These are phyloP conservation scores for Temnothorax rugatulus DNA, from an alignment of 2,888 invertebrate genomes.

Conservation along the genomic window DNA sequence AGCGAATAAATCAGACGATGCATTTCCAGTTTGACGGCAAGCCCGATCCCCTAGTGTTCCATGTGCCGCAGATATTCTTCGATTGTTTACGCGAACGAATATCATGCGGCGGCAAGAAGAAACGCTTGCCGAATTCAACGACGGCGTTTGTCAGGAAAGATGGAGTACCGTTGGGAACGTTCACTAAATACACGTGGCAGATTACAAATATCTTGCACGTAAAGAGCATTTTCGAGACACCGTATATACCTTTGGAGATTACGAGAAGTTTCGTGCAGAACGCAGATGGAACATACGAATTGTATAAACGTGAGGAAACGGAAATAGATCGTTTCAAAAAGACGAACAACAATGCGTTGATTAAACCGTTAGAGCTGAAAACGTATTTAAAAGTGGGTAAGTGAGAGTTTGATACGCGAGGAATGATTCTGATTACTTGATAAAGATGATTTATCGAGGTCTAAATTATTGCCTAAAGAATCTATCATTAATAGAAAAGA, in stretches of 20 bases:
- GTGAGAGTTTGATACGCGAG: constrained; percentile 68
- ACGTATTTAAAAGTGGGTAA: constrained; percentile 90
- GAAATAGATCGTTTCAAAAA: constrained; percentile 84
- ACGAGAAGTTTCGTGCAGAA: constrained; percentile 90
- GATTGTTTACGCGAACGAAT: constrained; percentile 91
- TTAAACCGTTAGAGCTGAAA: constrained; percentile 88
- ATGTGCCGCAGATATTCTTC: constrained; percentile 91
- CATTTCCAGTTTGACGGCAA: constrained; percentile 90
- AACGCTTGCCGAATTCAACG: constrained; percentile 90
- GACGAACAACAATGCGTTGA: constrained; percentile 85
- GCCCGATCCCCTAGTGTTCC: constrained; percentile 90
- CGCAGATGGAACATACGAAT: constrained; percentile 88
- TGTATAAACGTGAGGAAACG: constrained; percentile 85
- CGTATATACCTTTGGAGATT: constrained; percentile 89
- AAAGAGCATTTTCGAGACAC: constrained; percentile 91
- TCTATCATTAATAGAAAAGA: not conserved
- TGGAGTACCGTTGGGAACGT: constrained; percentile 89
- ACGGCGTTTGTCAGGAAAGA: constrained; percentile 88
- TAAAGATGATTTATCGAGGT: not conserved
- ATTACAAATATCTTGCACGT: constrained; percentile 91
- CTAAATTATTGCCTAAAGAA: not conserved
- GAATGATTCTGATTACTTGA: constrained; percentile 1
- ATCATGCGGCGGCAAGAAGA: constrained; percentile 89
- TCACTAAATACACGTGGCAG: constrained; percentile 91
- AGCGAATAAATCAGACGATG: constrained; percentile 92